Base-by-base conservation (phyloP, 2,113 vertebrate species). In the Paramormyrops kingsleyae region DNA sequence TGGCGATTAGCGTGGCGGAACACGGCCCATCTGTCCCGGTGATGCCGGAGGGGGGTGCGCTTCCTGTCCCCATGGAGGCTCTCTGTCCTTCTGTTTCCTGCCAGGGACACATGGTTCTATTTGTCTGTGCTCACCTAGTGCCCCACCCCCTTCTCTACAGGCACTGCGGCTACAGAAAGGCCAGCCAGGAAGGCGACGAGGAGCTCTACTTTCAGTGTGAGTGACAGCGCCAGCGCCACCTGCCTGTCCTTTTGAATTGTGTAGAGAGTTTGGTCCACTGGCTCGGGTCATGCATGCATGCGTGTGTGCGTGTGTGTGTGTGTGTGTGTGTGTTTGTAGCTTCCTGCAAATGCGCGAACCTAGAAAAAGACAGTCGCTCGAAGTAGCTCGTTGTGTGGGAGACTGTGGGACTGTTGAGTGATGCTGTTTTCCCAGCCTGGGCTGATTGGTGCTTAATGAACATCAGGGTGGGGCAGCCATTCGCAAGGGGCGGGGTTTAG, bases 191-290 rank as follows among this genome's bases (percentile, higher is more conserved):
- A 1, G 97, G 97, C 87, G 97, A 98, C 0, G 97, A 98, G 92
- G 97, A 98, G 92, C 96, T 98, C 9, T 98, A 98, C 95, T 98
- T 98, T 93, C 97, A 98, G 24, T 97, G 97, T 97, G 92, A 97
- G 97, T 97, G 91, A 91, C 90, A 62, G 31, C 46, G 83, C 39
- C 13, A 42, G 44, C 39, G 21, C 70, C 70, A 39, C 52, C 49
- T 87, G 19, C 74, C 2, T 77, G 89, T 62, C 21, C 87, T 19
- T 39, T 77, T 5, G 13, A 17, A 77, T 39, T 17, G 31, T 39
- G 70, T 1, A 24, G 15, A 0, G 31, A 77, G 70, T 15, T 17
- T 35, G 62, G 8, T 12, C 27, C 27, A 13, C n/a, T 27, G 62
- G 62, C 62, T 70, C 10, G 3, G 62, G n/a, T 70, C 3, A 31